Evolutionary conservation across 2,888 invertebrate species (phyloP), one percentile per base, ranked within the genome.

Genomic region (Formica aserva): DNA sequence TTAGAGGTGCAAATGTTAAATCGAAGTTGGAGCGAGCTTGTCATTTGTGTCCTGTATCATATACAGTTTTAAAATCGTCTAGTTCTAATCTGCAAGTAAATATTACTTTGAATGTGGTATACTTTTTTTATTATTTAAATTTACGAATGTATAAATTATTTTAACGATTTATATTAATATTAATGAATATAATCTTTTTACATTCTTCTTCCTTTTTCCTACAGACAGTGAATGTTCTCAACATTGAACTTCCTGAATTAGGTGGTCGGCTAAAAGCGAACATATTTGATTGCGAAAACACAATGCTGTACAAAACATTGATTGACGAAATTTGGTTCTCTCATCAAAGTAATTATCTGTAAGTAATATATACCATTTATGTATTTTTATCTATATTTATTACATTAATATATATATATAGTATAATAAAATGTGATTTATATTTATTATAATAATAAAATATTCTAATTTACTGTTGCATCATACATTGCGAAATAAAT

Each of bases 321-420:
- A 76, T 93, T 62, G 85, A 87, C 26, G 94, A 94, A 60, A 90
- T 94, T 55, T 85, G 93, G 62, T 91, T 92, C 22, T 92, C 94
- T 1, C 94, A 94, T 83, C 92, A 91, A 83, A 93, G 93, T 82
- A 94, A 94, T 87, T 91, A 93, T 89, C 93, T 92, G 94, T 94
- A 80, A 88, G 92, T 90, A 75, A 63, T 66, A 48, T 76, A 38
- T 76, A 38, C 60, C 45, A 41, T 26, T 38, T 71, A 72, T 66
- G 45, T 57, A n/a, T 63, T 74, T n/a, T 69, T n/a, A 29, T 83
- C 1, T 22, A 63, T 38, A 66, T 62, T 18, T 60, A 38, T 35
- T 71, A 6, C 18, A 60, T 45, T 57, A 22, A 45, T 62, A 60
- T 2, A 35, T 2, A 35, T 45, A 55, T 63, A 6, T 29, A 38